These are phyloP conservation scores for Cotesia vestalis DNA, from an alignment of 1,140 invertebrate species.

Conservation along the genomic window DNA sequence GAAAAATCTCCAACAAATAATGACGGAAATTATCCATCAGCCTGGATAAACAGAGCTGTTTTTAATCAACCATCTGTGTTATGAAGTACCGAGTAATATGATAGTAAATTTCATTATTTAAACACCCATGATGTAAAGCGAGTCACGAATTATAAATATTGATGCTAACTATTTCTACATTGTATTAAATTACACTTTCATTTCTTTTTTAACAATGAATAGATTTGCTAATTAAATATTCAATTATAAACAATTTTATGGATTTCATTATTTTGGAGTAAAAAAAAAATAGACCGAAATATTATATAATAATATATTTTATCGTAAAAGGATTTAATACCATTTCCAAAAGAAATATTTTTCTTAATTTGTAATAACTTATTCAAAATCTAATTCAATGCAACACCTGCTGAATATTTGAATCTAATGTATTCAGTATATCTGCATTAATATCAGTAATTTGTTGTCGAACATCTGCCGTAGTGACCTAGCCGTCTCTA, in stretches of 20 bases:
- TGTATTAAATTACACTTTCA: too few relatives aligned
- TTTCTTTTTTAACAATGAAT: too few relatives aligned
- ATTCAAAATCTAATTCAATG: not conserved
- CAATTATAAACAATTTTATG: too few relatives aligned
- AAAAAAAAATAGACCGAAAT: too few relatives aligned
- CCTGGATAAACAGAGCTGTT: not conserved
- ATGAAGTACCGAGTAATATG: conserved; percentile 1
- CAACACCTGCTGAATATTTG: too few relatives aligned
- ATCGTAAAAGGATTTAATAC: too few relatives aligned
- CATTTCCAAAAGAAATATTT: too few relatives aligned
- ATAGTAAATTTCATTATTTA: conserved; percentile 6
- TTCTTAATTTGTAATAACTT: too few relatives aligned
- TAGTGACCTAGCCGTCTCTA: not conserved
- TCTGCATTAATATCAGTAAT: not conserved
- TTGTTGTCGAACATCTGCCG: not conserved
- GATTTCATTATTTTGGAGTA: too few relatives aligned
- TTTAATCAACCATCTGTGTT: not conserved
- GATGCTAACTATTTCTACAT: not conserved
- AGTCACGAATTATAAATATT: conserved; percentile 32
- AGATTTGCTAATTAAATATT: too few relatives aligned
- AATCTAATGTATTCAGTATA: not conserved
- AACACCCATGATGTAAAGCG: not conserved
- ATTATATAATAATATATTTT: too few relatives aligned
- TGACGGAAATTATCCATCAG: conserved; percentile 2
- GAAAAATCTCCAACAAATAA: conserved; percentile 8